Percentiles rank a stretch among this genome's conserved stretches.
Evolutionary conservation across 2,113 vertebrate species (phyloP).

Genomic region (Lutjanus erythropterus): DNA sequence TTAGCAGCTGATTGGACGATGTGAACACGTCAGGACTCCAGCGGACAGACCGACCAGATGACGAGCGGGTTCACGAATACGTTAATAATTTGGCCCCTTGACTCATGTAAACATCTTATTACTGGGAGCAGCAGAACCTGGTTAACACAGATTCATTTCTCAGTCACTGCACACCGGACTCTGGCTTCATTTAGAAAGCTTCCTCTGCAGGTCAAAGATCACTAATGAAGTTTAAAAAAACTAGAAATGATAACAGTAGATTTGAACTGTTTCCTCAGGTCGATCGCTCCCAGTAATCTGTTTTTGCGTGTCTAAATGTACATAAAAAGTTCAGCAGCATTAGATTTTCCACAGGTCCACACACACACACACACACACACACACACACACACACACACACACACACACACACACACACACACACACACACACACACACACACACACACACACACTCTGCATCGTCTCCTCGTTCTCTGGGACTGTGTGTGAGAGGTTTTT

Average conservation of each 20-base stretch:
- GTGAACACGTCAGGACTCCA: too few relatives aligned
- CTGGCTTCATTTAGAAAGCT: not conserved
- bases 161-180: not conserved
- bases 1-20: not conserved
- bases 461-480: not conserved
- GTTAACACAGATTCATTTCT: not conserved
- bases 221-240: not conserved
- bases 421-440: too few relatives aligned
- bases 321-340: constrained; percentile 54
- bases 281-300: not conserved
- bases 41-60: too few relatives aligned
- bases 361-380: too few relatives aligned
- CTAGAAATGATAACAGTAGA: not conserved
- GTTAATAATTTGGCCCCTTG: not conserved
- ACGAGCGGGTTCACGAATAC: not conserved
- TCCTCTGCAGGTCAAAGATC: constrained; percentile 14
- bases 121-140: not conserved
- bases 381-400: too few relatives aligned
- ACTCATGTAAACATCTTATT: not conserved
- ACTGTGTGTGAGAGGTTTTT: not conserved
- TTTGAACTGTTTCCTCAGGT: not conserved
- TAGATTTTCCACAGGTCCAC: not conserved
- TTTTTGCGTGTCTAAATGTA: not conserved
- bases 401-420: too few relatives aligned
- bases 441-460: too few relatives aligned